Evolutionary conservation across 30 jellyfish, hydroid and myxozoan genomes (phyloP).

Genomic region (Cassiopea xamachana): DNA sequence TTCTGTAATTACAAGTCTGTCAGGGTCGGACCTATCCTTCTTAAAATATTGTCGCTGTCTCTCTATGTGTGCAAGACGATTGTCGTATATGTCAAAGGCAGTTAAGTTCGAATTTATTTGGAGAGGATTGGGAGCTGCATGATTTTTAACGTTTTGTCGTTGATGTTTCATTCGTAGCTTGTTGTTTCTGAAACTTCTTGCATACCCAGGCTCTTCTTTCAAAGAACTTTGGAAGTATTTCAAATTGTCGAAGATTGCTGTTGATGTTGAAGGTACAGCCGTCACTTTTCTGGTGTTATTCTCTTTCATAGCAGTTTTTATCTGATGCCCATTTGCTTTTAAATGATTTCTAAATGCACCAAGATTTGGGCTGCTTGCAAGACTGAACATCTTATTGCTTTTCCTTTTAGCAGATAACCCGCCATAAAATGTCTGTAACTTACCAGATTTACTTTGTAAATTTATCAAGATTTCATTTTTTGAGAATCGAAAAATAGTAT

Average conservation of each 20-base stretch:
- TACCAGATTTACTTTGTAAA: slow-evolving; percentile 54
- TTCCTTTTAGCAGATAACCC: neutral
- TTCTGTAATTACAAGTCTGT: slow-evolving; percentile 67
- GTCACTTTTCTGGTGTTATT: neutral
- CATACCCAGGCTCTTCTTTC: slow-evolving; percentile 11
- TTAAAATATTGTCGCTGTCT: slow-evolving; percentile 46
- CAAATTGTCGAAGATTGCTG: slow-evolving; percentile 6
- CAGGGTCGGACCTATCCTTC: slow-evolving; percentile 29
- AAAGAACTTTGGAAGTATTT: slow-evolving; percentile 49
- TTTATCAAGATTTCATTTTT: slow-evolving; percentile 41
- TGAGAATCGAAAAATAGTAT: slow-evolving; percentile 39
- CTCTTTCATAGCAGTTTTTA: neutral
- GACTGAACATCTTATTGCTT: neutral
- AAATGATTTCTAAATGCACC: neutral
- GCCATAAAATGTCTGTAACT: slow-evolving; percentile 58
- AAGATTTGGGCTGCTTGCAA: neutral
- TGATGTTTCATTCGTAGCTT: neutral
- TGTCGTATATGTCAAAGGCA: slow-evolving; percentile 61
- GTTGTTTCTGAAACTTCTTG: neutral
- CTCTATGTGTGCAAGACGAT: slow-evolving; percentile 57
- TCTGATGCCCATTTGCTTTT: neutral
- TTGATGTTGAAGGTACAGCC: neutral
- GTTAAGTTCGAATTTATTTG: slow-evolving; percentile 26
- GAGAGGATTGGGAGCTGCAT: neutral
- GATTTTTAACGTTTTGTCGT: neutral